Evolutionary conservation across 92 coral and sea anemone species (phyloP).

Genomic region (Blastomussa wellsi): DNA sequence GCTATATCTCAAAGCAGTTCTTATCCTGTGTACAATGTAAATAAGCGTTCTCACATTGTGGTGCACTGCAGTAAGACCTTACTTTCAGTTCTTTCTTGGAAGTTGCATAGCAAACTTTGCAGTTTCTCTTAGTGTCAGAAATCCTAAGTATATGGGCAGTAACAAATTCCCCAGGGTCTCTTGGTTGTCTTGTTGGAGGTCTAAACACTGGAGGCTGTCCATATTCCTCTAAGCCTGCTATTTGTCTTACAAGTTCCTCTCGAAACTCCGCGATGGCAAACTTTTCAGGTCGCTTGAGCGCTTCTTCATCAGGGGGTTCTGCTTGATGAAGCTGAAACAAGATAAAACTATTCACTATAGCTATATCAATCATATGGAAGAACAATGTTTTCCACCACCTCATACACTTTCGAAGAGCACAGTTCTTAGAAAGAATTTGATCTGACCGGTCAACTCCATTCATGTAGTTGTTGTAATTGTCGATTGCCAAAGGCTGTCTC

Average conservation of each 20-base stretch:
- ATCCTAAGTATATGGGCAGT: constrained; percentile 27
- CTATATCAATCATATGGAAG: constrained; percentile 62
- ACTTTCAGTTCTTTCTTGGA: constrained; percentile 39
- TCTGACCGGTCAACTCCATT: constrained; percentile 62
- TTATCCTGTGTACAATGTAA: constrained; percentile 33
- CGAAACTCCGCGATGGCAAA: constrained; percentile 48
- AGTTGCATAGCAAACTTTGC: constrained; percentile 53
- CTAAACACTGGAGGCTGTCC: constrained; percentile 26
- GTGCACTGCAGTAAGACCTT: constrained; percentile 47
- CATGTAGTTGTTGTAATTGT: constrained; percentile 49
- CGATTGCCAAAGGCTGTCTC: constrained; percentile 52
- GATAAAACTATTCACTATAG: constrained; percentile 49
- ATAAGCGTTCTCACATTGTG: constrained; percentile 41
- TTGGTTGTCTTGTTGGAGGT: constrained; percentile 31
- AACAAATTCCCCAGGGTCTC: constrained; percentile 22
- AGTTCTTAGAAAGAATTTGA: constrained; percentile 38
- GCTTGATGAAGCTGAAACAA: constrained; percentile 38
- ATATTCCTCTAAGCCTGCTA: constrained; percentile 33
- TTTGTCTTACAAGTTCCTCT: constrained; percentile 39
- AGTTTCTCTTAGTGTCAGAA: constrained; percentile 25
- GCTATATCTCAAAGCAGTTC: constrained; percentile 40
- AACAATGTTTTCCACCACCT: constrained; percentile 75
- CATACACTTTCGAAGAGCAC: constrained; percentile 41
- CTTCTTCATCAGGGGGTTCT: constrained; percentile 32
- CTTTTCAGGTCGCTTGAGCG: constrained; percentile 17